Base-by-base conservation (phyloP, 1,140 invertebrate species). In the Drosophila dunni region DNA sequence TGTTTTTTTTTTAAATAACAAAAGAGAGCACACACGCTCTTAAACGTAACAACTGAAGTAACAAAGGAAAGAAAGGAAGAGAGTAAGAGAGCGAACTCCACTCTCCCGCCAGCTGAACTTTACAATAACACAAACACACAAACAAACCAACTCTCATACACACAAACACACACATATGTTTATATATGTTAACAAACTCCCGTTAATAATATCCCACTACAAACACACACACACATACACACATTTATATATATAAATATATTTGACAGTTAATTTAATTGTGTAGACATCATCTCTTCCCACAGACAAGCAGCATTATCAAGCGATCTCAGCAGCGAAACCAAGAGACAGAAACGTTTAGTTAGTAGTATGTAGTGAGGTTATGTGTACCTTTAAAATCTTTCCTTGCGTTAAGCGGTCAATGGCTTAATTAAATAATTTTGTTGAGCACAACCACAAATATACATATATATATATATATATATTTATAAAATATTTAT, bases 271-370 rank as follows among this genome's bases (percentile, higher is more conserved):
- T 81, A 51, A 68, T 85, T 86, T 88, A 89, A 88, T 88, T 79
- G 76, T 80, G 83, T 88, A 88, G 83, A 89, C 80, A 88, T 70
- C 17, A 75, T 88, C 64, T 88, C 68, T 88, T 88, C 79, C 56
- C 83, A 88, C 83, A 88, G 83, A 84, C 58, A 66, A 82, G 36
- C 74, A 56, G 33, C 61, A 67, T 46, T 58, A 44, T 51, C 53
- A 75, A 57, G 45, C 73, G 79, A 74, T 79, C 65, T 69, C 83
- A 67, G 29, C 64, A 64, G 44, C 75, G 65, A 73, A 60, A 75
- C 62, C 70, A 65, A 82, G 65, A 79, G 63, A 88, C 71, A 73
- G 66, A 72, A 60, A 71, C 79, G 38, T 62, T 73, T 84, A 88
- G 70, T 76, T 88, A 82, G 61, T 69, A 82, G 61, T 69, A 82